These are phyloP conservation scores for Corythornis madagascariensis DNA, from an alignment of 2,113 vertebrate species.

Conservation along the genomic window DNA sequence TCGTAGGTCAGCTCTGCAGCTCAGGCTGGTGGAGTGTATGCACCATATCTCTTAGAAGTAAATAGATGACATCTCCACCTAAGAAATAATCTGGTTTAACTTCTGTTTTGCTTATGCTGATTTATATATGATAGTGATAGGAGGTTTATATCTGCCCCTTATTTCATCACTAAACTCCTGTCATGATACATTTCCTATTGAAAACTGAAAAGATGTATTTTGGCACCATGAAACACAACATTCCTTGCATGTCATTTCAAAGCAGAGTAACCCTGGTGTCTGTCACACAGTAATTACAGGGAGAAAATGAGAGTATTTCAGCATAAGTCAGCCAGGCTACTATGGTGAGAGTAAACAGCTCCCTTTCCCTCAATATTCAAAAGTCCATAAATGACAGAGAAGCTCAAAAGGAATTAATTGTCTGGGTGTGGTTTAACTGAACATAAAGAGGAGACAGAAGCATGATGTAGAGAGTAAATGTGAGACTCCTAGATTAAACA, in stretches of 20 bases:
- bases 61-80: not conserved
- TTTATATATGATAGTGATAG: not conserved
- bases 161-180: not conserved
- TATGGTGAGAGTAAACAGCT: not conserved
- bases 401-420: not conserved
- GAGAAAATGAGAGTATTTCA: not conserved
- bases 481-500: not conserved
- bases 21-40: fast-evolving
- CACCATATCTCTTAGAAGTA: not conserved
- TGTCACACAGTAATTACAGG: not conserved
- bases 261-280: not conserved
- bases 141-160: not conserved
- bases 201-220: not conserved
- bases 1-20: not conserved
- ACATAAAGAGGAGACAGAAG: not conserved
- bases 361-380: not conserved
- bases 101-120: not conserved
- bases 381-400: not conserved
- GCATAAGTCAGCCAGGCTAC: not conserved
- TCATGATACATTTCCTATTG: not conserved
- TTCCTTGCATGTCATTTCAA: not conserved
- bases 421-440: not conserved
- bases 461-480: not conserved
- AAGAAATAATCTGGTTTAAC: not conserved
- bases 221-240: not conserved